Base-by-base conservation (phyloP, 2,113 vertebrate genomes). In the Phrynosoma blainvillii region DNA sequence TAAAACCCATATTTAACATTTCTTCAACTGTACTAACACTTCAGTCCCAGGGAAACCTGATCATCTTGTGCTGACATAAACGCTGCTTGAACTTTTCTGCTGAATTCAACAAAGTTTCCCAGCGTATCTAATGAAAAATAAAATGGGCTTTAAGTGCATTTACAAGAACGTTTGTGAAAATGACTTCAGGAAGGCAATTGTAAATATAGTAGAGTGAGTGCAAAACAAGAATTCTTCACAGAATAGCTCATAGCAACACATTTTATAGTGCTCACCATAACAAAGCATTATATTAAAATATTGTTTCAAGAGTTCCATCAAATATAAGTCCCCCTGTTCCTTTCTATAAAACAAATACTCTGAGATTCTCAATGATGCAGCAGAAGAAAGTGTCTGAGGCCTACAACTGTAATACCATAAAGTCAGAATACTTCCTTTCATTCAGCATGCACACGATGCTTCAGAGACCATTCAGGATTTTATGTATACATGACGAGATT, bases 121-220 rank as follows among this genome's bases (percentile, higher is more conserved):
- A 68, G 74, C 75, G 13, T 81, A 88, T 90, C 87, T 91, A 91
- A 91, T 87, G 90, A 91, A 71, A 89, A 92, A 84, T 74, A 71
- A 88, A 89, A 74, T 32, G 59, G 25, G 89, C 86, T 91, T 91
- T 87, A 89, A 93, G 90, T 88, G 82, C n/a, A 66, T 66, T 8
- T 0, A 36, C 0, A 78, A 71, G 68, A 80, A 54, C 21, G 5
- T 90, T 79, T 78, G 73, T 73, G 36, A 0, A 54, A 90, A 89
- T 84, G 13, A 82, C 65, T 92, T 85, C 74, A 2, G 81, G 78
- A 92, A 80, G 85, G 85, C 83, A 75, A 87, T 36, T 0, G 81
- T 75, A 92, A 88, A 89, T 85, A 87, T 59, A 27, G 47, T 5
- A 0, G 78, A 27, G 77, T 0, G 9, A 0, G 16, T 0, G 0